Percentiles rank a stretch among this genome's conserved stretches.
These are phyloP conservation scores for Dascyllus trimaculatus DNA, from an alignment of 2,113 vertebrate genomes.

Conservation along the genomic window DNA sequence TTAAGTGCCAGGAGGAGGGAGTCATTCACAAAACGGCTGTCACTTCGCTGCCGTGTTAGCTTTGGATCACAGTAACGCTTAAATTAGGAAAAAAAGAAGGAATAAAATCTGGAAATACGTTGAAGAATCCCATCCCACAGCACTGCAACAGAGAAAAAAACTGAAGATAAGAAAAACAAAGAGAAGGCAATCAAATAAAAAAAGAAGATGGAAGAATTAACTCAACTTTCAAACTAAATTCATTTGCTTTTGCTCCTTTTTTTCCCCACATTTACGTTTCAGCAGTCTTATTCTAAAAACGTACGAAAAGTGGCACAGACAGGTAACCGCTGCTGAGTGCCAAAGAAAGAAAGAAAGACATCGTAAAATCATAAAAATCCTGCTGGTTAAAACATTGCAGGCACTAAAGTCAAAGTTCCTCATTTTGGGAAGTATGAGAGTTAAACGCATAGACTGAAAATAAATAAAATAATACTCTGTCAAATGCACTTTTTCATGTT, in stretches of 20 bases:
- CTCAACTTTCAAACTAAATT: no score
- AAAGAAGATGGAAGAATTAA: no score
- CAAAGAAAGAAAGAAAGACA: no score
- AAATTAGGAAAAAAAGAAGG: not conserved
- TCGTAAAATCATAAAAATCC: not conserved
- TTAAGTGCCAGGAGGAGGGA: slow-evolving; percentile 17
- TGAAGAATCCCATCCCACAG: no score
- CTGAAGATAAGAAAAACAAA: no score
- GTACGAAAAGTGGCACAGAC: no score
- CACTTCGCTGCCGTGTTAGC: not conserved
- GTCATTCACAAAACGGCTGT: slow-evolving; percentile 9
- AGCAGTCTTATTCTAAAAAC: no score
- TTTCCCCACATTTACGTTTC: no score
- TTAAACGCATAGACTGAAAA: not conserved
- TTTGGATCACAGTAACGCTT: not conserved
- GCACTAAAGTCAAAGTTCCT: not conserved
- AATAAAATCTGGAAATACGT: not conserved
- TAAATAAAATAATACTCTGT: not conserved
- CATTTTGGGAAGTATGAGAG: not conserved
- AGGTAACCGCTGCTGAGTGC: no score
- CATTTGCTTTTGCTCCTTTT: no score
- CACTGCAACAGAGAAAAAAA: no score
- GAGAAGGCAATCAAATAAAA: no score
- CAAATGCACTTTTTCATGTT: not conserved
- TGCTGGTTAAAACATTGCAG: not conserved